These are phyloP conservation scores for Phylloscopus trochiloides DNA, from an alignment of 2,113 vertebrate species.

Conservation along the genomic window DNA sequence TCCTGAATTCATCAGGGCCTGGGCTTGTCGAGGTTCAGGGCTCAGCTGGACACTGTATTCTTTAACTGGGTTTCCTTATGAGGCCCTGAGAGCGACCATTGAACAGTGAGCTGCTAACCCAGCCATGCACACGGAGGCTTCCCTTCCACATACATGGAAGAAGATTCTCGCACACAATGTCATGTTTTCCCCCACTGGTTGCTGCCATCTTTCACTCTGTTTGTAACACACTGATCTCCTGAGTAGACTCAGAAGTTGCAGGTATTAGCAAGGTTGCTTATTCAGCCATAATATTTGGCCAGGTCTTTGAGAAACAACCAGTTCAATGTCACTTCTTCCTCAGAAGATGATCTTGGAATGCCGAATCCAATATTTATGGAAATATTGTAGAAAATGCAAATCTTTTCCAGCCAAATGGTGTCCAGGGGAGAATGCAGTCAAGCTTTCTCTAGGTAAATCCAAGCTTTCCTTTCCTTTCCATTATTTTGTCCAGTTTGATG, in stretches of 20 bases:
- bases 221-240: neutral
- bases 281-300: neutral
- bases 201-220: neutral
- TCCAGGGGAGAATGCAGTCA: neutral
- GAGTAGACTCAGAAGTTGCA: neutral
- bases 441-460: too few species aligned
- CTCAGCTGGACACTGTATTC: neutral
- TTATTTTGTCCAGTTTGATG: neutral
- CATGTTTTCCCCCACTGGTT: neutral
- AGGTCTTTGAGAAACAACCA: neutral
- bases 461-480: neutral
- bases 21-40: neutral
- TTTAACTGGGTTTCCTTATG: slow-evolving; percentile 23
- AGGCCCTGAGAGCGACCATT: neutral
- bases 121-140: neutral
- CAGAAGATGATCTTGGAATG: neutral
- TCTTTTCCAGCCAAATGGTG: neutral
- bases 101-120: neutral
- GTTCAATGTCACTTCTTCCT: neutral
- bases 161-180: neutral
- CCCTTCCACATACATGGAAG: neutral
- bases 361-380: neutral
- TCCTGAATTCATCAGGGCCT: slow-evolving; percentile 6
- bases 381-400: neutral
- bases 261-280: neutral